Evolutionary conservation across 2,113 vertebrate species (phyloP).

Genomic region (Dunckerocampus dactyliophorus): DNA sequence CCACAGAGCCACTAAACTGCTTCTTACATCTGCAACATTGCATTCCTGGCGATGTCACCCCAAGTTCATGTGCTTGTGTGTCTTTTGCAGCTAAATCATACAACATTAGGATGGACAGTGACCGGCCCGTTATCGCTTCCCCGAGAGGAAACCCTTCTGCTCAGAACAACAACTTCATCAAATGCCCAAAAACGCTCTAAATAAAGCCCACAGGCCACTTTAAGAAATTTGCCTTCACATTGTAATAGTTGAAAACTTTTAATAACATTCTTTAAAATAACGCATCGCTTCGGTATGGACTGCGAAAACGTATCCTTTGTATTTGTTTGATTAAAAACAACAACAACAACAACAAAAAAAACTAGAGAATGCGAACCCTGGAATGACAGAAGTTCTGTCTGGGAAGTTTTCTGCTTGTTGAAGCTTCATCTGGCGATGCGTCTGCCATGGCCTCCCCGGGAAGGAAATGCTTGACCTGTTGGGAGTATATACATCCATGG

Average conservation of each 20-base stretch:
- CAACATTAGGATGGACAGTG: slow-evolving; percentile 75
- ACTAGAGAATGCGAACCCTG: slow-evolving; percentile 14
- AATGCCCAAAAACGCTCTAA: slow-evolving; percentile 73
- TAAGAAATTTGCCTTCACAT: slow-evolving; percentile 42
- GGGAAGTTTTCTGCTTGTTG: neutral
- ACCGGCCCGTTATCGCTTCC: slow-evolving; percentile 61
- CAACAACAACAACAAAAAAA: slow-evolving; percentile 50
- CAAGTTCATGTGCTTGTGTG: neutral
- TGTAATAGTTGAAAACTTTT: slow-evolving; percentile 76
- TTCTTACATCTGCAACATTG: too few relatives aligned
- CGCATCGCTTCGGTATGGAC: slow-evolving; percentile 53
- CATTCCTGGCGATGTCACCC: neutral
- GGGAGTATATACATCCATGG: slow-evolving; percentile 6
- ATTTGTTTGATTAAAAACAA: neutral
- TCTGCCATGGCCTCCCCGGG: slow-evolving; percentile 50
- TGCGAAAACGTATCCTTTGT: neutral
- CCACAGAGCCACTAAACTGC: too few relatives aligned
- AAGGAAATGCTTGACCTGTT: slow-evolving; percentile 71
- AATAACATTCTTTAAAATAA: slow-evolving; percentile 77
- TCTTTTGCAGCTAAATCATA: slow-evolving; percentile 80
- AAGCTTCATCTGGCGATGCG: slow-evolving; percentile 84
- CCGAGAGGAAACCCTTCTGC: slow-evolving; percentile 63
- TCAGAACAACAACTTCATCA: slow-evolving; percentile 80
- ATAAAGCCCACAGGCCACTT: neutral
- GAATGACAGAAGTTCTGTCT: neutral